A percentile compares a stretch with the other conserved stretches of the same genome.
Conservation (phyloP, 2,113 vertebrate species). For the Tor tambroides region DNA sequence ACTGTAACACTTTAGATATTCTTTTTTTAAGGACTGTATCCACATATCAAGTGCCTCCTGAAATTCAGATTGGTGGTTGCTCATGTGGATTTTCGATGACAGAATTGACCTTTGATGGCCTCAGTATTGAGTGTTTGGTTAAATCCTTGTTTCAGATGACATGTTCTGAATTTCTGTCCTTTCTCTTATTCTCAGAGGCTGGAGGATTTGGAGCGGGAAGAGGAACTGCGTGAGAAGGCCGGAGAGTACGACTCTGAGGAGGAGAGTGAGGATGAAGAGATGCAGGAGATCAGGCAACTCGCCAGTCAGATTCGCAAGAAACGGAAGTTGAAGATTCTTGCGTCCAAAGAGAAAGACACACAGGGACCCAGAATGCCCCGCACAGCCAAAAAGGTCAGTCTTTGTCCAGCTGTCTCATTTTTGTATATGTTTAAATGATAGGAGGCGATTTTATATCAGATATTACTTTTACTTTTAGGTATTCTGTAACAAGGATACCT, state of each 20-base stretch:
- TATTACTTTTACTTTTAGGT: neutral
- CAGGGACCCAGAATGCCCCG: conserved; percentile 90
- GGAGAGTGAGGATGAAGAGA: conserved; percentile 95
- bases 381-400: conserved; percentile 86
- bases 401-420: neutral
- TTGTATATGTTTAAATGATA: neutral
- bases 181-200: conserved; percentile 79
- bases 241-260: conserved; percentile 92
- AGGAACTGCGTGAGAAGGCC: conserved; percentile 88
- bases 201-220: conserved; percentile 89
- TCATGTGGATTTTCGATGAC: neutral
- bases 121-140: neutral
- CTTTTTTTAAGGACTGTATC: neutral
- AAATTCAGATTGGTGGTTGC: neutral
- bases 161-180: neutral
- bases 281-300: conserved; percentile 87
- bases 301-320: conserved; percentile 90
- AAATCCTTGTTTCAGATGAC: neutral
- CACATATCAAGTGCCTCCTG: neutral
- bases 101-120: neutral
- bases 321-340: conserved; percentile 85
- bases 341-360: conserved; percentile 88
- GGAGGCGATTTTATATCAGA: neutral
- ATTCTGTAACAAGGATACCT: too few relatives aligned
- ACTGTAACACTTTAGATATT: too few relatives aligned